A percentile compares a stretch with the other conserved stretches of the same genome.
These are phyloP conservation scores for Flexamia atlantica DNA, from an alignment of 2,888 invertebrate species.

Conservation along the genomic window DNA sequence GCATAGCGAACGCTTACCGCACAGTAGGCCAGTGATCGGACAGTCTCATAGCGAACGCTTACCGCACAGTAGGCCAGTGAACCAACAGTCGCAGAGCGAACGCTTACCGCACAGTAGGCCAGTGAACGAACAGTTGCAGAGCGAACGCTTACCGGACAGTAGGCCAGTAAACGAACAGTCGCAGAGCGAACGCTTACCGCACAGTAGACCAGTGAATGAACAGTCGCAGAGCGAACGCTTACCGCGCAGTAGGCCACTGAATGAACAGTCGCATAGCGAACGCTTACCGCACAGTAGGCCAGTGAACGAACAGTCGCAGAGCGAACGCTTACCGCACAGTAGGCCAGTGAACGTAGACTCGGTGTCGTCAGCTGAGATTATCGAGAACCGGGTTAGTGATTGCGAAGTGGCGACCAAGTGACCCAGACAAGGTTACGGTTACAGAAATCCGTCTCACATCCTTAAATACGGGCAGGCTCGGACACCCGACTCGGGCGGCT, in stretches of 20 bases:
- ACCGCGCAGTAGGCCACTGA: conserved; percentile 3
- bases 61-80: too few relatives aligned
- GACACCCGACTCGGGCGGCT: not conserved
- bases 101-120: too few relatives aligned
- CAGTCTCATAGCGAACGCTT: too few relatives aligned
- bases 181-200: not conserved
- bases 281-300: not conserved
- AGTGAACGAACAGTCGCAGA: not conserved
- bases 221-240: not conserved
- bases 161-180: not conserved
- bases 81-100: too few relatives aligned
- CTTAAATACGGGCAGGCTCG: not conserved
- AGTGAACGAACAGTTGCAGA: too few relatives aligned
- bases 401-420: conserved; percentile 15
- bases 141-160: too few relatives aligned
- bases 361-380: conserved; percentile 27
- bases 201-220: not conserved
- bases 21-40: too few relatives aligned
- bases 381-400: conserved; percentile 19
- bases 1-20: too few relatives aligned
- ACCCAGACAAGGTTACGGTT: conserved; percentile 14
- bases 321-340: not conserved
- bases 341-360: not conserved
- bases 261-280: not conserved
- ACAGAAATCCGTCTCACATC: not conserved